Base-by-base conservation (phyloP, 2,113 vertebrate genomes). In the Furnarius figulus region DNA sequence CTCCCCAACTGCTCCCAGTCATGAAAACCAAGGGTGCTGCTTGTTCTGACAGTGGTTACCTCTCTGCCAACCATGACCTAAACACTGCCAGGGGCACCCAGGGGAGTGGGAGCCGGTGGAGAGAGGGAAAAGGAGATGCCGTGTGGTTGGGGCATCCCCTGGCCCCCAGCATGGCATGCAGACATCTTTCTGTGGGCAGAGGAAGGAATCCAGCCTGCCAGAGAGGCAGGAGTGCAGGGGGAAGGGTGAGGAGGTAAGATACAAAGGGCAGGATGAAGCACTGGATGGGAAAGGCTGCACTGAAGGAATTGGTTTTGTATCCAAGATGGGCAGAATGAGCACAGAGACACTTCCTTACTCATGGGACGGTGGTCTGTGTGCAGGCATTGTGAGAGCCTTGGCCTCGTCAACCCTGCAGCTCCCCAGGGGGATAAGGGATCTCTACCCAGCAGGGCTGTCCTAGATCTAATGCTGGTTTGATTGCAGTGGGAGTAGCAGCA, bases 341-440 rank as follows among this genome's bases (percentile, higher is more conserved):
- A 24, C 56, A 8, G 9, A 40, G 66, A 22, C 40, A 35, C 33
- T n/a, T 50, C 68, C 39, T 52, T 16, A 30, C 49, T 18, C 10
- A 1, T 5, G 40, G 65, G 39, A 33, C 67, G 53, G 3, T 0
- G 13, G 44, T 3, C 85, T 6, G 7, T 16, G 75, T 8, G 56
- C 46, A 40, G 42, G 68, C 13, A 24, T 0, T 3, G 50, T 16
- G 68, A 35, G 8, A 81, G 7, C 73, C 44, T 47, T 1, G 0
- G 78, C 22, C 40, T 8, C 2, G 0, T 5, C 35, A 31, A 35
- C 39, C 63, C 73, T 70, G 8, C 42, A 55, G 6, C 0, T 0
- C 23, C 44, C 35, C 7, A 7, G 37, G 24, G 33, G 18, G 25
- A 10, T 7, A 37, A 55, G 42, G 14, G 4, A 24, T 44, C 33